These are phyloP conservation scores for Dermochelys coriacea DNA, from an alignment of 2,797 vertebrate genomes.

Conservation along the genomic window DNA sequence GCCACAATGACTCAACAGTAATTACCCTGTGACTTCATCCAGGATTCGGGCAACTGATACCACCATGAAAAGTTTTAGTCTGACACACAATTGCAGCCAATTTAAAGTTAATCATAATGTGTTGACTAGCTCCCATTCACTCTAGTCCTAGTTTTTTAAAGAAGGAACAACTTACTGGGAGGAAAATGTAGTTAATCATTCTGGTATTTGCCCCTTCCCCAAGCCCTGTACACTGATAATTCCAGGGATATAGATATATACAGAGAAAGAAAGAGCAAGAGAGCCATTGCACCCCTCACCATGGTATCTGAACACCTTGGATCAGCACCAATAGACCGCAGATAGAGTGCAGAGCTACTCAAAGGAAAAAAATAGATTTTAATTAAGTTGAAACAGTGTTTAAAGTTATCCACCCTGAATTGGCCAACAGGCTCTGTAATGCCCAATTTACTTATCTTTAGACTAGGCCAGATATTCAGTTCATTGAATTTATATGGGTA, in stretches of 20 bases:
- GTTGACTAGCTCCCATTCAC: conserved; percentile 2
- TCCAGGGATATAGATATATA: conserved; percentile 6
- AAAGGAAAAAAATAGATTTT: not conserved
- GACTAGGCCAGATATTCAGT: not conserved
- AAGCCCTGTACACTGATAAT: not conserved
- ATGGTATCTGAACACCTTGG: not conserved
- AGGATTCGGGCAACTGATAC: not conserved
- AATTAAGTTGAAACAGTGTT: not conserved
- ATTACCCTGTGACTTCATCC: not conserved
- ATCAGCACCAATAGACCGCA: not conserved
- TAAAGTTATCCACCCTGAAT: not conserved
- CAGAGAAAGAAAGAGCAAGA: not conserved
- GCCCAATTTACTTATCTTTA: conserved; percentile 21
- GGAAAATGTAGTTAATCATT: not conserved
- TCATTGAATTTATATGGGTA: not conserved
- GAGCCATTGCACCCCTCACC: not conserved
- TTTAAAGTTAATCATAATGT: conserved; percentile 26
- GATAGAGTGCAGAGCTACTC: not conserved
- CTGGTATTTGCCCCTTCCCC: not conserved
- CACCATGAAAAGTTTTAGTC: not conserved
- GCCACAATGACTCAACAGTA: conserved; percentile 5
- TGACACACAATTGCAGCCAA: not conserved
- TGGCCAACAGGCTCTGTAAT: not conserved
- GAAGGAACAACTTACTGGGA: not conserved
- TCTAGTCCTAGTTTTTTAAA: conserved; percentile 1